A percentile compares a stretch with the other conserved stretches of the same genome.
Evolutionary conservation across 2,797 vertebrate genomes (phyloP).

Genomic region (Sparidentex hasta): DNA sequence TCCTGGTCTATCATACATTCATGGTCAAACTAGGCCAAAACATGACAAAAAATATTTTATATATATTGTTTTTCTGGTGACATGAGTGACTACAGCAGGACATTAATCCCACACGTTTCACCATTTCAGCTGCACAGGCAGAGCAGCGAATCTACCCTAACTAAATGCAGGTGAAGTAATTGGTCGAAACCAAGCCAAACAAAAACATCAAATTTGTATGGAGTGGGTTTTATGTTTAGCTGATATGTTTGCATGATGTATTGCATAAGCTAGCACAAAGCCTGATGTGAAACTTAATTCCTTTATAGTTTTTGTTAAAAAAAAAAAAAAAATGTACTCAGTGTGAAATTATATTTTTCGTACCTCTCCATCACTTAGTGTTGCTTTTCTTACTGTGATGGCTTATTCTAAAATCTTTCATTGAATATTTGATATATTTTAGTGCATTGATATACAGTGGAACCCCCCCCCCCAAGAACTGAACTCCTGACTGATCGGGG

Average conservation of each 20-base stretch:
- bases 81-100: neutral
- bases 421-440: neutral
- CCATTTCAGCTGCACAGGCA: neutral
- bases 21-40: too few species aligned
- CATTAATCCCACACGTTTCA: too few species aligned
- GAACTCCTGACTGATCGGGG: neutral
- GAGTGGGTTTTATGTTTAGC: slow-evolving; percentile 7
- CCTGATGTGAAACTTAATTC: too few species aligned
- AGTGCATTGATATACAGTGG: neutral
- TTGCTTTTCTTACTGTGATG: neutral
- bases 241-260: neutral
- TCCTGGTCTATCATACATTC: too few species aligned
- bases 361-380: neutral
- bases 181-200: neutral
- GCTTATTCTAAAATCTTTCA: neutral
- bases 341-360: neutral
- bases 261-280: too few species aligned
- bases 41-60: too few species aligned
- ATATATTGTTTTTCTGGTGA: too few species aligned
- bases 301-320: too few species aligned
- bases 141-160: neutral
- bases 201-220: neutral
- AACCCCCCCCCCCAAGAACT: neutral
- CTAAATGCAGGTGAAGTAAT: neutral
- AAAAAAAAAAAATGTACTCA: too few species aligned